phyloP scores from a whole-genome alignment of 1,140 invertebrate species.

The Lepeophtheirus salmonis region DNA sequence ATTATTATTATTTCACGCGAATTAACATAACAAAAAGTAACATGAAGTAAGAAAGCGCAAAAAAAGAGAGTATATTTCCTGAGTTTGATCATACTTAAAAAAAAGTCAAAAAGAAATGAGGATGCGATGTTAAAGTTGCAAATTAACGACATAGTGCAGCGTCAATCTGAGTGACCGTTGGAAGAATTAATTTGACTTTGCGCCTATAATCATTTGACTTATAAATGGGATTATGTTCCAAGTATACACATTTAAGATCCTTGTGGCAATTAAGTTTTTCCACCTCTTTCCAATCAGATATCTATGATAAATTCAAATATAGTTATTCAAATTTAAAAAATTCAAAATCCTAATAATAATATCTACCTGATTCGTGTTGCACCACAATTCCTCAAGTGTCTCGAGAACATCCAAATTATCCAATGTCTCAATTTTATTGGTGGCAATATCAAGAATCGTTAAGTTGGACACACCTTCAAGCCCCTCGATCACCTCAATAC shows the following conservation, averaged over 20 bases:
- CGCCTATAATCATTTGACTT: conserved; percentile 66
- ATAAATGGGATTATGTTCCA: conserved; percentile 77
- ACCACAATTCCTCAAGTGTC: conserved; percentile 77
- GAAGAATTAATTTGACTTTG: conserved; percentile 71
- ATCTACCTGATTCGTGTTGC: conserved; percentile 61
- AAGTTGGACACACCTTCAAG: conserved; percentile 46
- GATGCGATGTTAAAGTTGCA: background rate
- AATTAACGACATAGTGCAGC: conserved; percentile 53
- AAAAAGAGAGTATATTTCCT: no score
- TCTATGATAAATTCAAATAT: conserved; percentile 22
- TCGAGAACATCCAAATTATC: conserved; percentile 54
- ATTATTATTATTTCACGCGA: no score
- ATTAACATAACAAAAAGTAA: no score
- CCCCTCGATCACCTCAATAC: conserved; percentile 42
- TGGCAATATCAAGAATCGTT: conserved; percentile 69
- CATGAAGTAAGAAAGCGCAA: no score
- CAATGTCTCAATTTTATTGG: conserved; percentile 64
- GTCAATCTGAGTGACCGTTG: conserved; percentile 77
- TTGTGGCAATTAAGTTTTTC: conserved; percentile 51
- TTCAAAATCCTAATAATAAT: background rate
- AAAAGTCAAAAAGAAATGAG: conserved; percentile 4
- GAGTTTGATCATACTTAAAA: no score
- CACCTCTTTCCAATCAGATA: conserved; percentile 64
- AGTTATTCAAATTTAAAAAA: background rate
- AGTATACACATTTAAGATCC: conserved; percentile 68